phyloP scores from a whole-genome alignment of 2,113 vertebrate species.

The Semnopithecus entellus region DNA sequence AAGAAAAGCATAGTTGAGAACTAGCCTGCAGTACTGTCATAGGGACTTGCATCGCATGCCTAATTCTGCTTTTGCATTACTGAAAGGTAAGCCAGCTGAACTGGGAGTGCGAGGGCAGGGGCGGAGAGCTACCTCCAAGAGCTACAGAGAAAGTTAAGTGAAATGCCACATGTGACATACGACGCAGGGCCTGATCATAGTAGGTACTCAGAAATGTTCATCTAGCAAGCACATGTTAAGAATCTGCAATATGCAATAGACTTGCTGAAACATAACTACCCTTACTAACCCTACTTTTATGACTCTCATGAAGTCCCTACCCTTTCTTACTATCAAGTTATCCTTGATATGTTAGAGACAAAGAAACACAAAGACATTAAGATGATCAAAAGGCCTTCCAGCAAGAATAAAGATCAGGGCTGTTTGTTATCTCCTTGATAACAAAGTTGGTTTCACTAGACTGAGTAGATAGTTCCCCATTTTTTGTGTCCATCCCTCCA shows the following conservation, averaged over 20 bases:
- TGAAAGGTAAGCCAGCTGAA: neutral
- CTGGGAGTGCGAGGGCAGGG: too few species aligned
- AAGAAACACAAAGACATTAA: neutral
- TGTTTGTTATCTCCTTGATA: neutral
- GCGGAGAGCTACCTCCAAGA: neutral
- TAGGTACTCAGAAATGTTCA: neutral
- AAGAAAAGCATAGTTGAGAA: too few species aligned
- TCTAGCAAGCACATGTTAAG: neutral
- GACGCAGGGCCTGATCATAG: neutral
- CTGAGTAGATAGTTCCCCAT: neutral
- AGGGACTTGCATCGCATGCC: too few species aligned
- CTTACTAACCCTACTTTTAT: neutral
- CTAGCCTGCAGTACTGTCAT: too few species aligned
- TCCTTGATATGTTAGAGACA: neutral
- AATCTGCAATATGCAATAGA: neutral
- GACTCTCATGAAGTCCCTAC: neutral
- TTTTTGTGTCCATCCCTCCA: neutral
- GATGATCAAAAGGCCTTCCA: neutral
- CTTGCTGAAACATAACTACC: neutral
- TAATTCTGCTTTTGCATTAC: too few species aligned
- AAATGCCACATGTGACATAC: neutral
- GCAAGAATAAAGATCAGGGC: neutral
- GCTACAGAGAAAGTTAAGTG: neutral
- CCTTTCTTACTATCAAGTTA: neutral
- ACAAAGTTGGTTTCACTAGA: neutral